Evolutionary conservation across 2,113 vertebrate species (phyloP), one percentile per base, ranked within the genome.

Genomic region (Lichenostomus cassidix): DNA sequence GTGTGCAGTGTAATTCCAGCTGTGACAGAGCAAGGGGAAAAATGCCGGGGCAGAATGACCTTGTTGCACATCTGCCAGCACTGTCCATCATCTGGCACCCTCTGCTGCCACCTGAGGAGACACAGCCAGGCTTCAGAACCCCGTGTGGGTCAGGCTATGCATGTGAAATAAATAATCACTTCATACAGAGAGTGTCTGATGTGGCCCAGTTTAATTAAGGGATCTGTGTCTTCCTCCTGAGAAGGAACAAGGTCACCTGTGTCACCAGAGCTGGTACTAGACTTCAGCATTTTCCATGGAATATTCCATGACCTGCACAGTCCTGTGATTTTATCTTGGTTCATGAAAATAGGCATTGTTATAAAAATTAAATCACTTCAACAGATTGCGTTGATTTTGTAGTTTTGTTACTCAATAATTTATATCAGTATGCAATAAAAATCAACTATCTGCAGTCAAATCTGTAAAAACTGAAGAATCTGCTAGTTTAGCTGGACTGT

Each of bases 41-140:
- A 67, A 31, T 2, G 5, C 56, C 15, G 58, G 41, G 29, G 23
- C 14, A 18, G n/a, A 15, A 69, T 53, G 74, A 58, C 24, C n/a
- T 60, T 9, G 1, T 20, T 1, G 2, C 41, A 76, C 65, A 64
- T 85, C 49, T 85, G 44, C 16, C 79, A 68, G 22, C 4, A 0
- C 41, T 19, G 8, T 4, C 22, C 33, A 59, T 44, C 82, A 42
- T 18, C 59, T 42, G 46, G 7, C n/a, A 65, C 2, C 22, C 19
- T 78, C 42, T 47, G 3, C 4, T 33, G 28, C 4, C 19, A 14
- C 6, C 20, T 2, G 5, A 7, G 18, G 4, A 0, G 22, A 18
- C 60, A 17, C 74, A 70, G 22, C 12, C 50, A 75, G 39, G 20
- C 55, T 42, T 58, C 80, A 39, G 74, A 4, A 1, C 22, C 27